A percentile compares a stretch with the other conserved stretches of the same genome.
Conservation (phyloP, 2,797 vertebrate genomes). For the Delichon dasypus region DNA sequence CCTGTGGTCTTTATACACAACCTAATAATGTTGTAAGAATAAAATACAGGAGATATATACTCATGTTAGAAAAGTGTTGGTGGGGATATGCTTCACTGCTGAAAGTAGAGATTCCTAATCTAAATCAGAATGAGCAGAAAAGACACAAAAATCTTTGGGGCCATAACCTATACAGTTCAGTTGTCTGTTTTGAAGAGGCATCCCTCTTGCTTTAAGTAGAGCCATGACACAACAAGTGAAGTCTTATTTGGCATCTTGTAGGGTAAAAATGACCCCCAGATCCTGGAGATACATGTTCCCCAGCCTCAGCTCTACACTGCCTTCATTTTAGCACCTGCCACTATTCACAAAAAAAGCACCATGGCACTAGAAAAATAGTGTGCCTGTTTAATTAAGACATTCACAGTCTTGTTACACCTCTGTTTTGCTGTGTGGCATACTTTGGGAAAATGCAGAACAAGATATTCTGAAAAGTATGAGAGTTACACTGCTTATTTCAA, state of each 20-base stretch:
- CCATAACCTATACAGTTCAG: neutral
- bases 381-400: neutral
- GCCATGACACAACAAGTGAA: neutral
- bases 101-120: neutral
- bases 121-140: neutral
- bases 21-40: neutral
- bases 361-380: neutral
- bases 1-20: neutral
- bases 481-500: neutral
- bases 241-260: neutral
- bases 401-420: neutral
- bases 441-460: neutral
- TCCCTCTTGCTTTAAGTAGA: neutral
- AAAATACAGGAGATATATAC: neutral
- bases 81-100: neutral
- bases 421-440: neutral
- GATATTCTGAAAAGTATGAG: neutral
- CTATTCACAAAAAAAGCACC: neutral
- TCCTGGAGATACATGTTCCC: neutral
- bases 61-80: neutral
- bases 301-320: neutral
- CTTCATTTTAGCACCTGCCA: neutral
- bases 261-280: neutral
- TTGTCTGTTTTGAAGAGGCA: neutral
- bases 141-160: neutral